Conservation (phyloP, 2,113 vertebrate species). For the Cygnus atratus region DNA sequence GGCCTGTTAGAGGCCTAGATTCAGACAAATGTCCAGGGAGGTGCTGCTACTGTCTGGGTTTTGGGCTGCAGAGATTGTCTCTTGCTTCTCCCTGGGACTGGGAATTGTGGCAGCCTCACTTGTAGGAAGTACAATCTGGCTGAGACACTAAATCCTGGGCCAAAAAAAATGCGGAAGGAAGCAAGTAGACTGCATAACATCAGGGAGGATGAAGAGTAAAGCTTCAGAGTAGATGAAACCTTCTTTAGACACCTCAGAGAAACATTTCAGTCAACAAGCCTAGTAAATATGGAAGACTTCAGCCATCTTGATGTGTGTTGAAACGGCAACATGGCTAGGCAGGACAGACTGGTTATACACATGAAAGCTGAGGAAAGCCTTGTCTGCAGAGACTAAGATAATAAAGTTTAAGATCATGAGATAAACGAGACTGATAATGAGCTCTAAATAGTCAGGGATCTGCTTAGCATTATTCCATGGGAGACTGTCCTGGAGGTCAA, state of each 20-base stretch:
- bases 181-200: too few species aligned
- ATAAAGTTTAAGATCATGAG: not conserved
- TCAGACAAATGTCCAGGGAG: too few species aligned
- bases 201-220: too few species aligned
- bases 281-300: not conserved
- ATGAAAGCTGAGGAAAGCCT: not conserved
- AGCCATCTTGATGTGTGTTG: not conserved
- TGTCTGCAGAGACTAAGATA: not conserved
- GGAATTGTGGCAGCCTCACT: too few species aligned
- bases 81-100: too few species aligned
- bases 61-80: too few species aligned
- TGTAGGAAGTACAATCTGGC: too few species aligned
- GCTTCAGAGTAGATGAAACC: not conserved
- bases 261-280: not conserved
- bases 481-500: not conserved
- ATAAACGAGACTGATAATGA: not conserved
- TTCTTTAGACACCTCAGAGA: not conserved
- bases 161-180: too few species aligned
- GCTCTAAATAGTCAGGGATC: too few species aligned
- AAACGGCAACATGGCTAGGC: not conserved
- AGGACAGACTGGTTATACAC: not conserved
- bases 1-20: too few species aligned
- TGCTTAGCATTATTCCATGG: not conserved
- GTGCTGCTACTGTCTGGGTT: too few species aligned
- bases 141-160: too few species aligned